phyloP scores from a whole-genome alignment of 2,888 invertebrate genomes.

The Koerneria pararmatus region DNA sequence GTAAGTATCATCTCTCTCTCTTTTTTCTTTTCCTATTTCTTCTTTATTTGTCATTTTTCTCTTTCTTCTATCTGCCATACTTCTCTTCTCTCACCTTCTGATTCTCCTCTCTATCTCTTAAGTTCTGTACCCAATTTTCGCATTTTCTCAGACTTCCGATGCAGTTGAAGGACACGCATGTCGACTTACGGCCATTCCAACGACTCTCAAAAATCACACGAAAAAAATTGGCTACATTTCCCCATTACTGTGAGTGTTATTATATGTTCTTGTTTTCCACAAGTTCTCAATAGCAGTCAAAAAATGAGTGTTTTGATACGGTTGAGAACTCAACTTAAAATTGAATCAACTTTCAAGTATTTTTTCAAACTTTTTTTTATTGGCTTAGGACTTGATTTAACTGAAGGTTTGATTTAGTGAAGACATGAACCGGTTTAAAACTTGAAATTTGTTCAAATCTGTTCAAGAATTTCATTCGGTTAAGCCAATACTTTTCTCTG shows the following conservation, averaged over 20 bases:
- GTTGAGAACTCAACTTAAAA: too few relatives aligned
- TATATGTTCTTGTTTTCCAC: not conserved
- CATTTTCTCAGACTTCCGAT: conserved; percentile 27
- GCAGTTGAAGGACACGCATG: conserved; percentile 39
- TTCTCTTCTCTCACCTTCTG: too few relatives aligned
- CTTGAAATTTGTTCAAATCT: not conserved
- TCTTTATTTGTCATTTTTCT: too few relatives aligned
- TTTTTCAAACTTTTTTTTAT: too few relatives aligned
- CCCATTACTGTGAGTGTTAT: conserved; percentile 33
- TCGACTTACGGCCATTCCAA: conserved; percentile 50
- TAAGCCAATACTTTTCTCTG: not conserved
- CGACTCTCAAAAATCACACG: conserved; percentile 29
- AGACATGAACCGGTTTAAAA: not conserved
- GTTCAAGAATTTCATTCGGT: not conserved
- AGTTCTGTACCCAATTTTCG: not conserved
- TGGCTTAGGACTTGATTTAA: too few relatives aligned
- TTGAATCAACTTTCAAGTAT: too few relatives aligned
- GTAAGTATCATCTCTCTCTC: not conserved
- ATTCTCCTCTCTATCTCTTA: not conserved
- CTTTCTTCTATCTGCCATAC: too few relatives aligned
- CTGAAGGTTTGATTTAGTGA: too few relatives aligned
- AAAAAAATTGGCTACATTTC: conserved; percentile 38
- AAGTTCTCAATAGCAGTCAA: not conserved
- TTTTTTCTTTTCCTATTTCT: not conserved
- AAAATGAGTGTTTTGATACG: too few relatives aligned